phyloP scores from a whole-genome alignment of 2,888 invertebrate species.

The Orthosia gothica region DNA sequence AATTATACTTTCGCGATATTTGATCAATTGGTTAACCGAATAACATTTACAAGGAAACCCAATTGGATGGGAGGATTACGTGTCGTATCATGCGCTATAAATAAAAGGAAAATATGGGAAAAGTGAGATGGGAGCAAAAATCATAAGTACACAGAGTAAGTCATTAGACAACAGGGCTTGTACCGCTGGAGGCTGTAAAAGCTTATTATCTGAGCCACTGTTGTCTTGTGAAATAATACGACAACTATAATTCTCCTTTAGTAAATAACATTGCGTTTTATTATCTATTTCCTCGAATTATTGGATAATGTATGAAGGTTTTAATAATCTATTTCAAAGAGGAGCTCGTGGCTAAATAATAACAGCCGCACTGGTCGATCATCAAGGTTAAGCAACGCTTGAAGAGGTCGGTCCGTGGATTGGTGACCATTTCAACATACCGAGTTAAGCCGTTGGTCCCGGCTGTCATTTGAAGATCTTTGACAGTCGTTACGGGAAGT shows the following conservation, averaged over 20 bases:
- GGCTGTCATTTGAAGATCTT: no score
- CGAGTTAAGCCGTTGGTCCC: no score
- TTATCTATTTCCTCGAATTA: constrained; percentile 5
- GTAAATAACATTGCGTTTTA: constrained; percentile 14
- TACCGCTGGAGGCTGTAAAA: constrained; percentile 57
- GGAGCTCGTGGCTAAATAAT: no score
- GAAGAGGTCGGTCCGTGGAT: no score
- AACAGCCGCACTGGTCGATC: no score
- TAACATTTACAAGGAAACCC: constrained; percentile 46
- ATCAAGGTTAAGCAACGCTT: no score
- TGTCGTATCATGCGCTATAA: constrained; percentile 55
- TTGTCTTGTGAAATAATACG: constrained; percentile 38
- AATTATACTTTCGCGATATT: constrained; percentile 55
- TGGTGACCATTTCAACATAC: no score
- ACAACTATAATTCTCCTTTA: constrained; percentile 4
- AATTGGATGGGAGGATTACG: constrained; percentile 50
- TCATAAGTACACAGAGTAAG: constrained; percentile 36
- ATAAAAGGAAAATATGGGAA: constrained; percentile 49
- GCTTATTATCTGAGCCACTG: constrained; percentile 38
- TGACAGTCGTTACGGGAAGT: no score
- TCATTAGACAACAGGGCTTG: constrained; percentile 62
- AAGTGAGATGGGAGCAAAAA: constrained; percentile 29
- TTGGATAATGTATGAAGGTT: not conserved
- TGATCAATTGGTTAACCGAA: constrained; percentile 57
- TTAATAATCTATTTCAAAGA: no score